Evolutionary conservation across 35 echinoderm and acorn worm species (phyloP), one percentile per base, ranked within the genome.

Genomic region (Holothuria glaberrima): DNA sequence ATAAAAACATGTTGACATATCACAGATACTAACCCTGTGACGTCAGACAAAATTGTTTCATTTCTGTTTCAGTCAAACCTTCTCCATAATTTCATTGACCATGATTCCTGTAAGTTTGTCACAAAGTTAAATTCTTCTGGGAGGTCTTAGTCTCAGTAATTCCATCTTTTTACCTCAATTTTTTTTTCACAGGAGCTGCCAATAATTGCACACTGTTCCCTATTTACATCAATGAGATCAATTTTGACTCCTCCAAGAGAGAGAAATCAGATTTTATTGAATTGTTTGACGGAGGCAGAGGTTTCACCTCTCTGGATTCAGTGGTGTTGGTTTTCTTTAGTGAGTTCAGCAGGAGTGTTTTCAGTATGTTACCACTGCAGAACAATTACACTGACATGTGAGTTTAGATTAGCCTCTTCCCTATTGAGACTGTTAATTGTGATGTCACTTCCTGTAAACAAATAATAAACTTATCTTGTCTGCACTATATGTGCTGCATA

Each of bases 211-310:
- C 91, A 18, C 34, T 90, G n/a, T 62, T 83, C 31, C 73, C 88
- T 30, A 85, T 99, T n/a, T 45, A 93, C 56, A 93, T 99, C 56
- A 99, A 91, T 91, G 97, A 99, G 57, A 57, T 99, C 28, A 89
- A 90, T 68, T 58, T 95, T n/a, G 93, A 84, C 30, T 31, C 71
- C 5, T 62, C 75, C 16, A 71, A 67, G 18, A 58, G 59, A n/a
- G 71, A 83, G 35, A 69, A 68, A 61, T 50, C 64, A n/a, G 91
- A 94, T 58, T 99, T 93, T 58, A 93, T 99, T 38, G 97, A 95
- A 76, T 69, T 99, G n/a, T 99, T 75, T 54, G 97, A 99, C 88
- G 97, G 97, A 22, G 97, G 93, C 21, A 80, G 76, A 27, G 93
- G 97, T 0, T 78, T 83, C 69, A 93, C 97, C 12, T 63, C 93